These are phyloP conservation scores for Drosophila meridiana DNA, from an alignment of 2,888 invertebrate species.

Conservation along the genomic window DNA sequence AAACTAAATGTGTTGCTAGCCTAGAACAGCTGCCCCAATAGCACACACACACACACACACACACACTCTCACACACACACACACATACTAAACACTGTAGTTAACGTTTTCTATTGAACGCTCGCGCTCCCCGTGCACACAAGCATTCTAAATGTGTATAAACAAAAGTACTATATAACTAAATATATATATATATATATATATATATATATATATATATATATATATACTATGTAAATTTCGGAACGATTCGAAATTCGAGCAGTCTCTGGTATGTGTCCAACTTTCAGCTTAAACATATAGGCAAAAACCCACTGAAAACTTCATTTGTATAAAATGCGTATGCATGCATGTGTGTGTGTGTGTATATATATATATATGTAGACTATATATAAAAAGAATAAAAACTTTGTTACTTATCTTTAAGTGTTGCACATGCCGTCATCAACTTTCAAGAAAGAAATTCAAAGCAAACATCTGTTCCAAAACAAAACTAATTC, in stretches of 20 bases:
- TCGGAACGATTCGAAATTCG: constrained; percentile 28
- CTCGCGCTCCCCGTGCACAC: constrained; percentile 37
- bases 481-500: constrained; percentile 43
- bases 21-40: constrained; percentile 49
- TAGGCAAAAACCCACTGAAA: constrained; percentile 44
- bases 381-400: constrained; percentile 41
- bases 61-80: constrained; percentile 14
- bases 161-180: constrained; percentile 28
- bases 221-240: constrained; percentile 21
- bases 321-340: constrained; percentile 35
- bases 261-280: constrained; percentile 45
- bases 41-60: constrained; percentile 29
- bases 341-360: constrained; percentile 2
- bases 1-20: constrained; percentile 55
- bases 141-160: constrained; percentile 58
- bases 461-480: constrained; percentile 36
- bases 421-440: constrained; percentile 80
- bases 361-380: constrained; percentile 19
- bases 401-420: constrained; percentile 68
- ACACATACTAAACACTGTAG: constrained; percentile 27
- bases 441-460: constrained; percentile 54
- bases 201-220: constrained; percentile 26
- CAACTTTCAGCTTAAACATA: constrained; percentile 42
- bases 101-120: constrained; percentile 39
- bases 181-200: constrained; percentile 24